These are phyloP conservation scores for Emberiza fucata DNA, from an alignment of 2,113 vertebrate genomes.

Conservation along the genomic window DNA sequence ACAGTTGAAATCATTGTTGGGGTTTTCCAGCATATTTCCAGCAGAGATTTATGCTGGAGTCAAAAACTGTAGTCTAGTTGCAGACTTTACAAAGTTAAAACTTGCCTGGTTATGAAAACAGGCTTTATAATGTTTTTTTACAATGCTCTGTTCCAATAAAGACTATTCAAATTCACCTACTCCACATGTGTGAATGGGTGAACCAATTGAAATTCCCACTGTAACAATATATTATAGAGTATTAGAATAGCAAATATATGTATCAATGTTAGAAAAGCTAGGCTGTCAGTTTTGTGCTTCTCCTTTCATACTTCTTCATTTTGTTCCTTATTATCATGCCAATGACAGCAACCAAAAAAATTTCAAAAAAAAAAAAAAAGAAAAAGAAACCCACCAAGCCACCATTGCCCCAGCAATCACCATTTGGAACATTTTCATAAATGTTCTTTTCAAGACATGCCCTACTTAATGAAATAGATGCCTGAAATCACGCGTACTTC, in stretches of 20 bases:
- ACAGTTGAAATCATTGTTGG: background rate
- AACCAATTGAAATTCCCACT: background rate
- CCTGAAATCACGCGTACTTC: slow-evolving; percentile 28
- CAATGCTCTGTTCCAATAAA: background rate
- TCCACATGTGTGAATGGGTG: background rate
- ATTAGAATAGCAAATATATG: background rate
- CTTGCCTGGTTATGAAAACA: background rate
- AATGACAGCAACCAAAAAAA: slow-evolving; percentile 6
- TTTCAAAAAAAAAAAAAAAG: background rate
- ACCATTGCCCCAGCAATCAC: slow-evolving; percentile 10
- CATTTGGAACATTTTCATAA: slow-evolving; percentile 44
- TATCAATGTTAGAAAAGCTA: background rate
- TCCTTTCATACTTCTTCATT: slow-evolving; percentile 9
- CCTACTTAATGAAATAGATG: slow-evolving; percentile 22
- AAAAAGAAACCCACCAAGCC: fast-evolving
- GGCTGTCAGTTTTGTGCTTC: background rate
- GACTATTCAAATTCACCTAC: background rate
- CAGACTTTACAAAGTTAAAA: background rate
- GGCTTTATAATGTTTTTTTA: background rate
- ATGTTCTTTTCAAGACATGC: slow-evolving; percentile 43
- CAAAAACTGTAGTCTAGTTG: background rate
- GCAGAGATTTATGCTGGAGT: background rate
- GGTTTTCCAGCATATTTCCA: background rate
- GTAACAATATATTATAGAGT: background rate
- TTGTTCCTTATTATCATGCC: background rate